Evolutionary conservation across 2,888 invertebrate genomes (phyloP).

Genomic region (Epicampocera succincta): DNA sequence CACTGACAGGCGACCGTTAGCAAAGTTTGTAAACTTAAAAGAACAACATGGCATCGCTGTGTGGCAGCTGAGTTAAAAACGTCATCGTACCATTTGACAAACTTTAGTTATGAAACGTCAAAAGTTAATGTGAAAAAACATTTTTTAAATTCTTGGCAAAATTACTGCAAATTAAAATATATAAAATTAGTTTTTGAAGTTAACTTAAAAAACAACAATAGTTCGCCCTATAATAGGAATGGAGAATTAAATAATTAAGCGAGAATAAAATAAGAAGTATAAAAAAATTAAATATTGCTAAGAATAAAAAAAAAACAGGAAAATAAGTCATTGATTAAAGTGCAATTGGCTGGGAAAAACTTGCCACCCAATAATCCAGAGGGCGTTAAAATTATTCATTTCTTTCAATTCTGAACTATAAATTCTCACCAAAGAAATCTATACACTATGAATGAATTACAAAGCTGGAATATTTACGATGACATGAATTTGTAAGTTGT

Average conservation of each 20-base stretch:
- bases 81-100: conserved; percentile 41
- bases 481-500: conserved; percentile 88
- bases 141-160: conserved; percentile 10
- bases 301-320: not conserved
- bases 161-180: no score
- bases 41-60: conserved; percentile 28
- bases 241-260: not conserved
- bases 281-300: not conserved
- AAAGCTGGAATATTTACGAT: conserved; percentile 83
- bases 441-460: conserved; percentile 63
- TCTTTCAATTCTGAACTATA: no score
- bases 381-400: not conserved
- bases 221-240: no score
- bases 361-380: not conserved
- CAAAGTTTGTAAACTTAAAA: not conserved
- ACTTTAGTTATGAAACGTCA: conserved; percentile 47
- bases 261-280: not conserved
- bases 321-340: conserved; percentile 34
- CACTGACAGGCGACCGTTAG: no score
- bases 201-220: no score
- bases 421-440: no score
- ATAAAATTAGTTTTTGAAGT: no score
- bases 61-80: conserved; percentile 41
- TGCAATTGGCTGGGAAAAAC: not conserved
- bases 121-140: conserved; percentile 32